phyloP scores from a whole-genome alignment of 2,888 invertebrate genomes.

The Drosophila emarginata region DNA sequence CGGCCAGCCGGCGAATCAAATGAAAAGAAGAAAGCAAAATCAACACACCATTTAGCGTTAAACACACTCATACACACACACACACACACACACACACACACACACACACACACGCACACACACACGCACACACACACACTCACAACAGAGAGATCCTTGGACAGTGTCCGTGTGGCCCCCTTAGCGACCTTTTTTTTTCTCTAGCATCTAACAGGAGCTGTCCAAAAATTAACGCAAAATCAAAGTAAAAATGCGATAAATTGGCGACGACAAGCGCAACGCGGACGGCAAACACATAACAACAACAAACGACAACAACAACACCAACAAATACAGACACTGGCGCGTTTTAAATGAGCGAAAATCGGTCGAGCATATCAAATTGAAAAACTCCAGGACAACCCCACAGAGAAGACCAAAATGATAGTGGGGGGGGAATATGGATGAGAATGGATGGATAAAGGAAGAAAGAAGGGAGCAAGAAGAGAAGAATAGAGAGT shows the following conservation, averaged over 20 bases:
- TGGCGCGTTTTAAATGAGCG: slow-evolving; percentile 71
- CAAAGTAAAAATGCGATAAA: slow-evolving; percentile 76
- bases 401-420: slow-evolving; percentile 25
- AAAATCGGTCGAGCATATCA: slow-evolving; percentile 78
- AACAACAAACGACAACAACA: slow-evolving; percentile 35
- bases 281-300: slow-evolving; percentile 38
- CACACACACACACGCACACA: neutral
- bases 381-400: slow-evolving; percentile 73
- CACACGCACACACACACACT: slow-evolving; percentile 3
- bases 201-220: slow-evolving; percentile 26
- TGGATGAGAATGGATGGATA: neutral
- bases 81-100: slow-evolving; percentile 10
- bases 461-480: neutral
- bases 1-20: slow-evolving; percentile 12
- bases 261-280: slow-evolving; percentile 74
- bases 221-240: slow-evolving; percentile 75
- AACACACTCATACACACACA: slow-evolving; percentile 42
- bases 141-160: neutral
- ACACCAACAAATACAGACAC: slow-evolving; percentile 27
- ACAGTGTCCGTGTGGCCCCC: slow-evolving; percentile 16
- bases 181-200: slow-evolving; percentile 7
- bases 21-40: slow-evolving; percentile 38
- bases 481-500: neutral
- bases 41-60: slow-evolving; percentile 64
- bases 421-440: neutral